phyloP scores from a whole-genome alignment of 30 jellyfish, hydroid and myxozoan species.

The Sanderia malayensis region DNA sequence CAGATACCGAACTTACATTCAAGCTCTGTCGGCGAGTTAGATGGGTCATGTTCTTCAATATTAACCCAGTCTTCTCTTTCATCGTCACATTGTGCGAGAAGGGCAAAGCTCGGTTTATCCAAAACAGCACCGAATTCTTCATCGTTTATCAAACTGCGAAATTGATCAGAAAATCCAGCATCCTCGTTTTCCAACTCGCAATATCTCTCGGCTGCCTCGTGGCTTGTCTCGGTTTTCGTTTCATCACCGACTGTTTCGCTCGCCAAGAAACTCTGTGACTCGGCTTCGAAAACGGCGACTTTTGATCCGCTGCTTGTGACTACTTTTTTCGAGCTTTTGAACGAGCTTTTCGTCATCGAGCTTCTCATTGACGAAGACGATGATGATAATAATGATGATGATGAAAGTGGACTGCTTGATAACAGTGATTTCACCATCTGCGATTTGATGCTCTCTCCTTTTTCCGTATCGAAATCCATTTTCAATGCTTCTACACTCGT shows the following conservation, averaged over 20 bases:
- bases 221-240: slow-evolving; percentile 55
- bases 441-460: slow-evolving; percentile 57
- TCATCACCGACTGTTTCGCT: slow-evolving; percentile 62
- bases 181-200: slow-evolving; percentile 48
- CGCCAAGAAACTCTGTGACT: slow-evolving; percentile 31
- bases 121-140: slow-evolving; percentile 23
- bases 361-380: slow-evolving; percentile 12
- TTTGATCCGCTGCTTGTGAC: slow-evolving; percentile 62
- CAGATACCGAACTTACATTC: slow-evolving; percentile 50
- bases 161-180: slow-evolving; percentile 6
- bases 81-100: slow-evolving; percentile 11
- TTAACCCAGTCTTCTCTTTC: not conserved
- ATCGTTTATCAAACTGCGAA: slow-evolving; percentile 23
- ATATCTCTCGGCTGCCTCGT: slow-evolving; percentile 49
- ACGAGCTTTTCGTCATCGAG: slow-evolving; percentile 29
- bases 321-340: slow-evolving; percentile 51
- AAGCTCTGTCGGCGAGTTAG: not conserved
- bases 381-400: no score
- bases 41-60: no score
- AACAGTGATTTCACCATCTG: slow-evolving; percentile 50
- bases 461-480: slow-evolving; percentile 25
- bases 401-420: slow-evolving; percentile 11
- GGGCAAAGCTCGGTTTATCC: slow-evolving; percentile 26
- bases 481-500: no score
- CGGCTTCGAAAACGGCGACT: slow-evolving; percentile 61